Evolutionary conservation across 1,140 invertebrate genomes (phyloP), one percentile per base, ranked within the genome.

Genomic region (Microplitis mediator): DNA sequence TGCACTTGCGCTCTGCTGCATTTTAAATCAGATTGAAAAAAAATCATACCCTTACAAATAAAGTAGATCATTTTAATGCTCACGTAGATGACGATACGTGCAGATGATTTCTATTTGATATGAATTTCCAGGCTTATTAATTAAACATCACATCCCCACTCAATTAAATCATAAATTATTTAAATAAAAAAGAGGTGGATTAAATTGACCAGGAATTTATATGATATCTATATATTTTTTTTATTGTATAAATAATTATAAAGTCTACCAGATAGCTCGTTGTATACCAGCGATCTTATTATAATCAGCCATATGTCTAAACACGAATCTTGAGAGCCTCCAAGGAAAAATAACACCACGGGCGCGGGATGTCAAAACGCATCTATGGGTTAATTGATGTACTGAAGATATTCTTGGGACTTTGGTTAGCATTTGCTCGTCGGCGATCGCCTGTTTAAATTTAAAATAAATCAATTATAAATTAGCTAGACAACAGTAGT

Each of bases 211-310:
- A 13, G 23, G 23, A 54, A 4, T 54, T 54, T 14, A 14, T n/a
- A 2, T 50, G 45, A 54, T 4, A 13, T 54, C 16, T 54, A 31
- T 60, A 2, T 31, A n/a, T 35, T 11, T 62, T 13, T 62, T 39
- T 14, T 35, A 13, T 23, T 9, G 52, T 67, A 32, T 35, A 52
- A 32, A 31, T 34, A 23, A n/a, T 32, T 34, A n/a, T 11, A 3
- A 9, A 67, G 1, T 67, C 74, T 88, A 92, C 96, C 96, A 98
- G 86, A 94, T 93, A 23, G 95, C 95, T 84, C 95, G 88, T 85
- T 96, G 95, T 2, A 97, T 90, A 54, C 96, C 96, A 56, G 93
- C 90, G 13, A 98, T 81, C 87, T 94, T 93, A 87, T 97, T 98
- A 84, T 98, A 94, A 88, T 98, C 97, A 1, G 93, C 94, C 65